Evolutionary conservation across 2,113 vertebrate species (phyloP).

Genomic region (Oncorhynchus mykiss): DNA sequence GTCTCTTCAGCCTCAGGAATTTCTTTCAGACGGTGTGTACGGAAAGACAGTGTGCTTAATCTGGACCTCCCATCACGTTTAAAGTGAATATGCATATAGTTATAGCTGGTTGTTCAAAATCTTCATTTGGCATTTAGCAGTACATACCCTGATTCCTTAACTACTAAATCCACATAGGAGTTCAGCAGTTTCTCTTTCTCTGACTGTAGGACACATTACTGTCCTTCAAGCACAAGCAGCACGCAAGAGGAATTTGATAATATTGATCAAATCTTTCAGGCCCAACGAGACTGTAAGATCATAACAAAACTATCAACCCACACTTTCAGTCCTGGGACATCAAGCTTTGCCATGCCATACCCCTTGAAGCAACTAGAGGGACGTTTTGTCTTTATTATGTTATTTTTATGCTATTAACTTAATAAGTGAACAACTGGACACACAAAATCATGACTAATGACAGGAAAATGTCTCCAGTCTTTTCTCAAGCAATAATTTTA

Average conservation of each 20-base stretch:
- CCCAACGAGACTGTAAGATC: too few species aligned
- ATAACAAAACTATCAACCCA: too few species aligned
- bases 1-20: too few species aligned
- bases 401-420: not conserved
- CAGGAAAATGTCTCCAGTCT: not conserved
- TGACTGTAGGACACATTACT: not conserved
- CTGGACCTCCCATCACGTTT: not conserved
- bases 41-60: not conserved
- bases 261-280: too few species aligned
- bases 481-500: not conserved
- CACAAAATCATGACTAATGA: not conserved
- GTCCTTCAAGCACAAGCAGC: too few species aligned
- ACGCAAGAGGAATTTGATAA: too few species aligned
- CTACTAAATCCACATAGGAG: not conserved
- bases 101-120: constrained; percentile 24
- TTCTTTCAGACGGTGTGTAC: too few species aligned
- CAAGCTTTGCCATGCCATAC: not conserved
- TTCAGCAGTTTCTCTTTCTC: not conserved
- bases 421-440: not conserved
- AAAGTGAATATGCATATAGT: not conserved
- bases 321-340: not conserved
- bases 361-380: not conserved
- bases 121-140: constrained; percentile 9
- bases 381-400: not conserved
- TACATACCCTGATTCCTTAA: not conserved